Conservation (phyloP, 2,888 invertebrate genomes). For the Volucella inanis region DNA sequence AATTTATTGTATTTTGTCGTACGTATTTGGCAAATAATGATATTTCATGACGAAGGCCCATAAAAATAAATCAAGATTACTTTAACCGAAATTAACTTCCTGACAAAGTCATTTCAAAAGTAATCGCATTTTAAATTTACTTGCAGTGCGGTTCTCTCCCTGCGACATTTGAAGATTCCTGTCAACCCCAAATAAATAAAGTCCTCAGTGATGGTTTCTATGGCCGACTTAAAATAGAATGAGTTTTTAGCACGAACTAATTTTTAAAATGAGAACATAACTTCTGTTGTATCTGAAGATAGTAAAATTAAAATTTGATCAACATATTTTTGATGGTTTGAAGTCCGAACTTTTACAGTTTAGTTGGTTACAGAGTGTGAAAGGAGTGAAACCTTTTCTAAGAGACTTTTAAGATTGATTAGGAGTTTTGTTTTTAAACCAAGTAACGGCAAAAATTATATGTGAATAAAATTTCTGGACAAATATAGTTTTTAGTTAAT, state of each 20-base stretch:
- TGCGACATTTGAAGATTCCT: slow-evolving; percentile 28
- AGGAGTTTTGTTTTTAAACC: too few species aligned
- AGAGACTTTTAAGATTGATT: too few species aligned
- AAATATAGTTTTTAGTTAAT: too few species aligned
- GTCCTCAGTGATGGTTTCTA: slow-evolving; percentile 9
- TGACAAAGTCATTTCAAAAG: slow-evolving; percentile 18
- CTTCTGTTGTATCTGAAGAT: background rate
- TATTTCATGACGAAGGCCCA: slow-evolving; percentile 52
- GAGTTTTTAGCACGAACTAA: slow-evolving; percentile 26
- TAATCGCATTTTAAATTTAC: slow-evolving; percentile 50
- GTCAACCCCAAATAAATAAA: slow-evolving; percentile 47
- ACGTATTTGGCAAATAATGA: background rate
- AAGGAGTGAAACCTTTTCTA: too few species aligned
- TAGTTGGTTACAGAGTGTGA: too few species aligned
- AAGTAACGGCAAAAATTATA: too few species aligned
- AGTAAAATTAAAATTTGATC: slow-evolving; percentile 3
- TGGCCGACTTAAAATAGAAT: slow-evolving; percentile 17
- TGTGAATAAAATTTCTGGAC: too few species aligned
- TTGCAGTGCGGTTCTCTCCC: slow-evolving; percentile 3
- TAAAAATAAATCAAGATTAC: slow-evolving; percentile 50
- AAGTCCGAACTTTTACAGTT: too few species aligned
- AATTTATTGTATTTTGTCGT: too few species aligned
- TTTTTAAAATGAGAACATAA: background rate
- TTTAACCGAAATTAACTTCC: slow-evolving; percentile 23
- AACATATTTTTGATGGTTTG: background rate